Conservation (phyloP, 2,797 vertebrate genomes). For the Decapterus maruadsi region DNA sequence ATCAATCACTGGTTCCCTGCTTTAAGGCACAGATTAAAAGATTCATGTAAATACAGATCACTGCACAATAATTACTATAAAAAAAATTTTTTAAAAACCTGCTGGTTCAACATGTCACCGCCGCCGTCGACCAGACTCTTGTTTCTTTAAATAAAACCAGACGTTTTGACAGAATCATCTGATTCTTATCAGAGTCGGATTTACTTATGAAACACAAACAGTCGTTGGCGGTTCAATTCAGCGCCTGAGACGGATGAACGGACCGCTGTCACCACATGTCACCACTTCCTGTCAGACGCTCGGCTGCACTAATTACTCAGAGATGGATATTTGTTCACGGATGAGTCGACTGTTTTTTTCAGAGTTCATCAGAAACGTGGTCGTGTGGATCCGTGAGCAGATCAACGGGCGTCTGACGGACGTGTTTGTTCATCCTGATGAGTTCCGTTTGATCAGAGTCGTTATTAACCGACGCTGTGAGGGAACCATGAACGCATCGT, state of each 20-base stretch:
- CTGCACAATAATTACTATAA: too few species aligned
- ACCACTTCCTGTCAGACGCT: conserved; percentile 9
- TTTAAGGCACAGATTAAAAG: too few species aligned
- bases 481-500: background rate
- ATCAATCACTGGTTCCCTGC: too few species aligned
- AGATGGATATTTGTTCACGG: background rate
- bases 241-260: background rate
- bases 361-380: background rate
- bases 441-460: background rate
- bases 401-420: background rate
- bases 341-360: background rate
- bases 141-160: too few species aligned
- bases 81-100: too few species aligned
- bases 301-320: conserved; percentile 1
- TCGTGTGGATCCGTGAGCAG: background rate
- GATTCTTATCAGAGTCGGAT: background rate
- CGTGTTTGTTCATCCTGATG: background rate
- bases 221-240: background rate
- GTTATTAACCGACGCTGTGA: conserved; percentile 3
- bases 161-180: background rate
- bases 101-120: too few species aligned
- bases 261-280: background rate
- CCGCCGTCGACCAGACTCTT: too few species aligned
- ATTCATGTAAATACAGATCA: too few species aligned
- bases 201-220: background rate